Conservation (phyloP, 2,888 invertebrate species). For the Melanotus villosus region DNA sequence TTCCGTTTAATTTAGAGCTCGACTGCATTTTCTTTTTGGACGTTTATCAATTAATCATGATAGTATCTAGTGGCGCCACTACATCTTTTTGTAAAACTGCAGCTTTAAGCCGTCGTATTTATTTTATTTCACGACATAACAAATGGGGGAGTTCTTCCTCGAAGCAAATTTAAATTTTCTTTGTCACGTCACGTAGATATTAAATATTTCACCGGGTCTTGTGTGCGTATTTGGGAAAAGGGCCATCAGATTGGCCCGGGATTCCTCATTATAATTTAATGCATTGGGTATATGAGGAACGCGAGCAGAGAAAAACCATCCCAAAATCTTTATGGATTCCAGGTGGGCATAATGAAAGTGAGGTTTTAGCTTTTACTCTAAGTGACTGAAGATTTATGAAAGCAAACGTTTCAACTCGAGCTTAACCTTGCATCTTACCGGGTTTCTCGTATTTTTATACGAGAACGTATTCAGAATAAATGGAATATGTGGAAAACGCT, state of each 20-base stretch:
- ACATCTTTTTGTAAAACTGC: neutral
- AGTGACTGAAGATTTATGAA: slow-evolving; percentile 47
- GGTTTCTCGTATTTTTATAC: slow-evolving; percentile 32
- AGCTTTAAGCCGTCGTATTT: neutral
- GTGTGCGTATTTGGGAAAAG: slow-evolving; percentile 35
- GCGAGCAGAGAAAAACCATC: slow-evolving; percentile 36
- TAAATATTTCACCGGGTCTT: slow-evolving; percentile 40
- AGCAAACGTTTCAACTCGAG: slow-evolving; percentile 39
- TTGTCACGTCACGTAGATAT: slow-evolving; percentile 35
- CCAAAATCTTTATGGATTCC: slow-evolving; percentile 40
- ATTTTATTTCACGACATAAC: slow-evolving; percentile 9
- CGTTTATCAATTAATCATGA: slow-evolving; percentile 4
- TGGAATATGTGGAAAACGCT: slow-evolving; percentile 31
- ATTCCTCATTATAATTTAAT: slow-evolving; percentile 47
- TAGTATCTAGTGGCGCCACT: neutral
- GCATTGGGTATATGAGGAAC: slow-evolving; percentile 31
- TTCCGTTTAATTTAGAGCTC: slow-evolving; percentile 5
- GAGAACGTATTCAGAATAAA: slow-evolving; percentile 30
- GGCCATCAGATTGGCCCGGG: slow-evolving; percentile 42
- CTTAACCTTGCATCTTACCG: slow-evolving; percentile 31
- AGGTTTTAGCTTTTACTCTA: slow-evolving; percentile 45
- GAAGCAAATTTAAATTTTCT: slow-evolving; percentile 39
- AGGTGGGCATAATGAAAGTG: slow-evolving; percentile 46
- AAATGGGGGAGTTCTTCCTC: slow-evolving; percentile 8
- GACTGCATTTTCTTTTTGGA: neutral